Evolutionary conservation across 2,113 vertebrate species (phyloP).

Genomic region (Argyrosomus japonicus): DNA sequence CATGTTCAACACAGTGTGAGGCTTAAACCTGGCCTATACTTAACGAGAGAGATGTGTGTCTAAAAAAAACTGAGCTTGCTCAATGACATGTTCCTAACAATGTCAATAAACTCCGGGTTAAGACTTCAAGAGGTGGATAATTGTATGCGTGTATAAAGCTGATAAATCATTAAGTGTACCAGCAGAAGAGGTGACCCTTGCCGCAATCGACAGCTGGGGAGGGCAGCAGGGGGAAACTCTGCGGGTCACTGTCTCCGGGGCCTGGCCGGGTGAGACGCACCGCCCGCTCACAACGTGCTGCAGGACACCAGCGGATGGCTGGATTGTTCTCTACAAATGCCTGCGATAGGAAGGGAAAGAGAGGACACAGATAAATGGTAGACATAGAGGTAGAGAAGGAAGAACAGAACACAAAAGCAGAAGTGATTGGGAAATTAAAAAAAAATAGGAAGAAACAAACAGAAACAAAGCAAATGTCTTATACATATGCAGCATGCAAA

Average conservation of each 20-base stretch:
- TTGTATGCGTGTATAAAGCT: neutral
- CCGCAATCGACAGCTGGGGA: constrained; percentile 99
- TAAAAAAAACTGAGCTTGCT: neutral
- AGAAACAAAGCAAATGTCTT: neutral
- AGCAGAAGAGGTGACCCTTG: constrained; percentile 90
- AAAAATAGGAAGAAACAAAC: neutral
- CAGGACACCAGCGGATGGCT: constrained; percentile 98
- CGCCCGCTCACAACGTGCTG: constrained; percentile 94
- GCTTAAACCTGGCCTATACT: neutral
- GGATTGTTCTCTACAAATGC: constrained; percentile 84
- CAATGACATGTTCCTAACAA: neutral
- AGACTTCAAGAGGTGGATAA: neutral
- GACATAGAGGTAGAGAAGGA: neutral
- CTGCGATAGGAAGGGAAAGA: constrained; percentile 28
- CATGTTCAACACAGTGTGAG: constrained; percentile 4
- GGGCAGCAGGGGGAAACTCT: constrained; percentile 93
- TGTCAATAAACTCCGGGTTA: neutral
- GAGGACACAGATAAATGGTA: neutral
- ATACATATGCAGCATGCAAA: neutral
- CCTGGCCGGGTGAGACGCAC: constrained; percentile 94
- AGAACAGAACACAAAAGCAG: constrained; percentile 4
- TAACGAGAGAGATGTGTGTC: neutral
- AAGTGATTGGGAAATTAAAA: neutral
- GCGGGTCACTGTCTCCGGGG: constrained; percentile 88
- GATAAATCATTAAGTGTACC: constrained; percentile 58